A percentile compares a stretch with the other conserved stretches of the same genome.
Evolutionary conservation across 1,140 invertebrate genomes (phyloP).

Genomic region (Manduca sexta): DNA sequence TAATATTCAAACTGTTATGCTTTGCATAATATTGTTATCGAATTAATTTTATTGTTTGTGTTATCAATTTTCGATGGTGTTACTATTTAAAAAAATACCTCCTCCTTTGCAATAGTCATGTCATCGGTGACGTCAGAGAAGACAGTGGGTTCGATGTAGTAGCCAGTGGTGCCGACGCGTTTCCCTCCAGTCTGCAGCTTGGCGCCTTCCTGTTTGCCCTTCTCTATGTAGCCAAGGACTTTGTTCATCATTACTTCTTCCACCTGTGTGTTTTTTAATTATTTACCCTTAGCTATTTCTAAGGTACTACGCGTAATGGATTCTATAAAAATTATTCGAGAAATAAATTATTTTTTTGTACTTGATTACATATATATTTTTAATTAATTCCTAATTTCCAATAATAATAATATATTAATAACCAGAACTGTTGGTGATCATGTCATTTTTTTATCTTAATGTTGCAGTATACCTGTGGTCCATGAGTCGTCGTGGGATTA

Average conservation of each 20-base stretch:
- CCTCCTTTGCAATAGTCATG: conserved; percentile 86
- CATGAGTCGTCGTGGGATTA: conserved; percentile 78
- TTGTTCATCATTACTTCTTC: conserved; percentile 79
- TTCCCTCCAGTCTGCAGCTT: conserved; percentile 80
- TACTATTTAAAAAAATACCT: conserved; percentile 73
- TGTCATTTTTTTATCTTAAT: too few relatives aligned
- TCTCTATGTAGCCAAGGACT: conserved; percentile 69
- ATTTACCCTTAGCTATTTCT: background rate
- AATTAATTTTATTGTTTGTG: too few relatives aligned
- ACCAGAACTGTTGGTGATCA: too few relatives aligned
- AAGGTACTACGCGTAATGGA: background rate
- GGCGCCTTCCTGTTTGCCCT: conserved; percentile 36
- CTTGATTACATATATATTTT: too few relatives aligned
- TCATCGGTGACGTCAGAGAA: conserved; percentile 85
- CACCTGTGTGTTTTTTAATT: conserved; percentile 60
- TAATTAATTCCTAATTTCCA: too few relatives aligned
- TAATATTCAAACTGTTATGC: too few relatives aligned
- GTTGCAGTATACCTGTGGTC: conserved; percentile 94
- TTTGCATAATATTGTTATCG: too few relatives aligned
- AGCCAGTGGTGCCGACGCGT: conserved; percentile 77
- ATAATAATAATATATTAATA: too few relatives aligned
- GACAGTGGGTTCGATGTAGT: conserved; percentile 86
- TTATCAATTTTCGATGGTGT: too few relatives aligned
- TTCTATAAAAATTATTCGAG: background rate
- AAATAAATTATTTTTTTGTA: too few relatives aligned